A percentile compares a stretch with the other conserved stretches of the same genome.
These are phyloP conservation scores for Plecotus auritus DNA, from an alignment of 2,113 vertebrate genomes.

Conservation along the genomic window DNA sequence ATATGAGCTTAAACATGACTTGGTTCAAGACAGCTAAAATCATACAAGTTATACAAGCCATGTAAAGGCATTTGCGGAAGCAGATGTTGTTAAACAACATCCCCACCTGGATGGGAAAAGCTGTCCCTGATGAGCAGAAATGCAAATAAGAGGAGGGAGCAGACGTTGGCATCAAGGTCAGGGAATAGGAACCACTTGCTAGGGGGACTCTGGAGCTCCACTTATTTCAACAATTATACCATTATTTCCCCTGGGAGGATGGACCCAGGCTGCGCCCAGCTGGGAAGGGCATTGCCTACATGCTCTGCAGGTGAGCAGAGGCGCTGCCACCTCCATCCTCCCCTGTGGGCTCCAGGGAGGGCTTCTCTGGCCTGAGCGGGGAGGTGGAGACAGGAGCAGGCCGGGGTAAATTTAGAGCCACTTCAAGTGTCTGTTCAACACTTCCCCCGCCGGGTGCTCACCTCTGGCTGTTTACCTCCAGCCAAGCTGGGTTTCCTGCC, in stretches of 20 bases:
- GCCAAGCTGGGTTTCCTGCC: slow-evolving; percentile 22
- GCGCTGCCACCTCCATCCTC: neutral
- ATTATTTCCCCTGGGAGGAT: neutral
- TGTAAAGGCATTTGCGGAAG: neutral
- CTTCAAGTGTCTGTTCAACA: neutral
- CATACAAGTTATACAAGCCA: no score
- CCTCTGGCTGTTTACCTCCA: neutral
- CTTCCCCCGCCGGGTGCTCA: neutral
- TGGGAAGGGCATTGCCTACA: neutral
- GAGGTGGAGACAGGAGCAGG: neutral
- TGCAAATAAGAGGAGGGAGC: neutral
- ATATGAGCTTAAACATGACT: neutral
- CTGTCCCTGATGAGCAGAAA: neutral
- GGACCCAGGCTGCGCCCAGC: neutral
- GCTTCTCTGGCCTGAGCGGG: neutral
- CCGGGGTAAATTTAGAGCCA: neutral
- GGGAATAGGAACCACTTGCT: neutral
- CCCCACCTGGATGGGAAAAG: neutral
- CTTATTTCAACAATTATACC: neutral
- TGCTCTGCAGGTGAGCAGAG: neutral
- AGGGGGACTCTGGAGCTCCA: neutral
- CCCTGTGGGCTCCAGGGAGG: neutral
- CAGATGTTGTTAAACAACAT: neutral
- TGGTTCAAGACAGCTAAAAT: neutral
- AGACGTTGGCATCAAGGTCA: neutral